These are phyloP conservation scores for Atethmia centrago DNA, from an alignment of 2,888 invertebrate species.

Conservation along the genomic window DNA sequence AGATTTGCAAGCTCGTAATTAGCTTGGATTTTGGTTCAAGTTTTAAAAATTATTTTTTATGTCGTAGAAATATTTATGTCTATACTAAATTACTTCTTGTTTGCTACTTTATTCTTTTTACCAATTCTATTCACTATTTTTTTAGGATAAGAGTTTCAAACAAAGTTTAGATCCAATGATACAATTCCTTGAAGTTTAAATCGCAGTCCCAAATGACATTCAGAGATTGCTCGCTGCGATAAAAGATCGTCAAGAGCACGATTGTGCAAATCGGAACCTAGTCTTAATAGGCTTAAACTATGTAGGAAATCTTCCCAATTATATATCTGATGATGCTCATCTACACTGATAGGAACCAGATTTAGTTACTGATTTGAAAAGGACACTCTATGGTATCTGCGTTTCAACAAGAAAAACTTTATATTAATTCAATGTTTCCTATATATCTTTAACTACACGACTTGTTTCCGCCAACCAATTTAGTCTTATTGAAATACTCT, in stretches of 20 bases:
- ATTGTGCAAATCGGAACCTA: slow-evolving; percentile 52
- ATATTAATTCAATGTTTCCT: neutral
- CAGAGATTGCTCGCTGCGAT: slow-evolving; percentile 50
- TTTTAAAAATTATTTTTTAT: neutral
- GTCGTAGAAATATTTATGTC: neutral
- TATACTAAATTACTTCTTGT: neutral
- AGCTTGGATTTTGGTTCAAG: no score
- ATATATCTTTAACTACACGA: no score
- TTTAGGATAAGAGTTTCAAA: slow-evolving; percentile 27
- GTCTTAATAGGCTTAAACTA: slow-evolving; percentile 51
- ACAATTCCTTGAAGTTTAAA: slow-evolving; percentile 47
- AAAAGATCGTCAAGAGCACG: slow-evolving; percentile 54
- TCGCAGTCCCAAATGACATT: slow-evolving; percentile 52
- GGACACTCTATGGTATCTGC: slow-evolving; percentile 2
- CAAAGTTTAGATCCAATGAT: slow-evolving; percentile 36
- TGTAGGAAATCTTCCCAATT: no score
- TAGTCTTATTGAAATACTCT: neutral
- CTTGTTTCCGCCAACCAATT: neutral
- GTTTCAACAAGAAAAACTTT: slow-evolving; percentile 17
- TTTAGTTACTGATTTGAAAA: slow-evolving; percentile 23
- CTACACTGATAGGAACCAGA: slow-evolving; percentile 19
- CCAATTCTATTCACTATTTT: slow-evolving; percentile 9
- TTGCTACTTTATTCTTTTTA: no score
- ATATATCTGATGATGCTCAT: no score
- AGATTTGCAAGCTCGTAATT: neutral